Percentiles rank a stretch among this genome's conserved stretches.
phyloP scores from a whole-genome alignment of 37 sponge, comb jelly and placozoan species.

The Ianthella basta region DNA sequence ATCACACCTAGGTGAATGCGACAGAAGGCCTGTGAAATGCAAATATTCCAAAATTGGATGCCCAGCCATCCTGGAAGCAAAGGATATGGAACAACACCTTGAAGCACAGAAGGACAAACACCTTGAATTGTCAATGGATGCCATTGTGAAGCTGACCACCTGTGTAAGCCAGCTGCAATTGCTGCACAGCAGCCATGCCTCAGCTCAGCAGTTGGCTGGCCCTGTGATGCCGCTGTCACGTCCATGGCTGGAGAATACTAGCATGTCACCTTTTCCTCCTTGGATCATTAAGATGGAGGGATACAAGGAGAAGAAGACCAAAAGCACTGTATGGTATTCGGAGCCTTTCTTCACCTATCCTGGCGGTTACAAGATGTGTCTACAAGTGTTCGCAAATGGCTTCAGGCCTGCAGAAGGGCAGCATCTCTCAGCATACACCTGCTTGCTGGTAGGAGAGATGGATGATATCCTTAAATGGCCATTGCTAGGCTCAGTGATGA shows the following conservation, averaged over 20 bases:
- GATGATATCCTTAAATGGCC: slow-evolving; percentile 12
- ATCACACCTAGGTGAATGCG: neutral
- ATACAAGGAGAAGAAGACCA: neutral
- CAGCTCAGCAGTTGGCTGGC: neutral
- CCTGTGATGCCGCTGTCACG: neutral
- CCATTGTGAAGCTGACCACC: neutral
- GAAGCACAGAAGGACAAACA: neutral
- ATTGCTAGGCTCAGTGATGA: neutral
- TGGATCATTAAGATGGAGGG: slow-evolving; percentile 15
- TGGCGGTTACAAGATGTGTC: slow-evolving; percentile 19
- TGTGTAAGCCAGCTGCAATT: neutral
- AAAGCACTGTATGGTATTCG: neutral
- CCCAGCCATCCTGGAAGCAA: neutral
- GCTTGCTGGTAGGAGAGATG: neutral
- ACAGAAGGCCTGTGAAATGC: neutral
- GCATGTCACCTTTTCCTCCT: neutral
- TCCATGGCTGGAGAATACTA: neutral
- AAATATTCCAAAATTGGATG: slow-evolving; percentile 8
- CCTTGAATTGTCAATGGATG: slow-evolving; percentile 10
- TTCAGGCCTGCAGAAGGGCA: neutral
- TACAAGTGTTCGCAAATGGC: slow-evolving; percentile 15
- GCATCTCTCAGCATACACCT: neutral
- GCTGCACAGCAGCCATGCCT: neutral
- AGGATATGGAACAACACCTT: slow-evolving; percentile 2
- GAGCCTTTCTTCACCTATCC: slow-evolving; percentile 12